These are phyloP conservation scores for Caenorhabditis sp. DNA, from an alignment of 2,888 invertebrate species.

Conservation along the genomic window DNA sequence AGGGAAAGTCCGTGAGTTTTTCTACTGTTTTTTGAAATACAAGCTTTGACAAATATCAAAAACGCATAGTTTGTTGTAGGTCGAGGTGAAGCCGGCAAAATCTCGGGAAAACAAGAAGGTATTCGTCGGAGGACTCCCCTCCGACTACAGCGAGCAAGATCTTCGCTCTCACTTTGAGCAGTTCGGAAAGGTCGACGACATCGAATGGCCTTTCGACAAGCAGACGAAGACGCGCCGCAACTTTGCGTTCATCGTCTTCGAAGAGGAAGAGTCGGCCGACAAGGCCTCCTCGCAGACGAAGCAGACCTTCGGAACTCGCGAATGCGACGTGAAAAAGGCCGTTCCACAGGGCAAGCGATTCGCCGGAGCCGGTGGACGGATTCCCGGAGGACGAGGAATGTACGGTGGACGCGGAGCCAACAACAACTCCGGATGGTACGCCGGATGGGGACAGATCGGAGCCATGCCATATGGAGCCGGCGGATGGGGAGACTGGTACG, in stretches of 20 bases:
- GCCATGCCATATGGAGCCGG: slow-evolving; percentile 69
- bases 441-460: slow-evolving; percentile 70
- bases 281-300: slow-evolving; percentile 74
- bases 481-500: slow-evolving; percentile 72
- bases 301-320: slow-evolving; percentile 78
- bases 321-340: slow-evolving; percentile 80
- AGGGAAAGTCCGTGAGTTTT: slow-evolving; percentile 70
- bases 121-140: slow-evolving; percentile 79
- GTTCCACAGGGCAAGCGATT: slow-evolving; percentile 77
- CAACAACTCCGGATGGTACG: slow-evolving; percentile 61
- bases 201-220: slow-evolving; percentile 78
- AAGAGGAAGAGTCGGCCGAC: slow-evolving; percentile 79
- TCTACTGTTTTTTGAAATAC: background rate
- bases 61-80: slow-evolving; percentile 52
- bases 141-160: slow-evolving; percentile 78
- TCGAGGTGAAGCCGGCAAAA: slow-evolving; percentile 79
- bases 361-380: slow-evolving; percentile 55
- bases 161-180: slow-evolving; percentile 77
- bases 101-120: slow-evolving; percentile 80
- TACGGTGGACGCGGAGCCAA: slow-evolving; percentile 64
- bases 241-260: slow-evolving; percentile 79
- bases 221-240: slow-evolving; percentile 77
- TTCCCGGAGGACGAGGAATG: slow-evolving; percentile 54
- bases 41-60: background rate
- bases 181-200: slow-evolving; percentile 79